These are phyloP conservation scores for Corynorhinus townsendii DNA, from an alignment of 2,113 vertebrate species.

Conservation along the genomic window DNA sequence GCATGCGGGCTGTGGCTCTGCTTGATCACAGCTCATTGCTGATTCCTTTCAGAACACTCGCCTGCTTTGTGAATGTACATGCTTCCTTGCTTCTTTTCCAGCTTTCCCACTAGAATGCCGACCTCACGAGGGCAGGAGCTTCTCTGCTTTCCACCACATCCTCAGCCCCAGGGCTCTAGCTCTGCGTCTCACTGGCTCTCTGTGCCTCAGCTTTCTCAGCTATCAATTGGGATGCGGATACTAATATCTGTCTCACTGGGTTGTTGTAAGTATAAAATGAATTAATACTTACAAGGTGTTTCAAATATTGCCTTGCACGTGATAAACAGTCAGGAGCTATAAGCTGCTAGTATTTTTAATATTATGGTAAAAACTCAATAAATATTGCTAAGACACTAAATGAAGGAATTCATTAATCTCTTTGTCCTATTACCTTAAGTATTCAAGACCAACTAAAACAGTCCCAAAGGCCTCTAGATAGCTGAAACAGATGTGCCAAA, in stretches of 20 bases:
- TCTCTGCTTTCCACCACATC: neutral
- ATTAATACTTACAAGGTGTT: neutral
- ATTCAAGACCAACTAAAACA: slow-evolving; percentile 37
- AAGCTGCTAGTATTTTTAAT: neutral
- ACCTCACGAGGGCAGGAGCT: neutral
- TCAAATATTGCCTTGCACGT: neutral
- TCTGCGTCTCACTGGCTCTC: neutral
- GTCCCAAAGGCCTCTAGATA: slow-evolving; percentile 40
- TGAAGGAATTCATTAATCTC: neutral
- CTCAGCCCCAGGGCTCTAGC: neutral
- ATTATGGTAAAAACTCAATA: slow-evolving; percentile 15
- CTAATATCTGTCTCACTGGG: neutral
- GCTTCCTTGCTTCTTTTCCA: neutral
- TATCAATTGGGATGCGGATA: neutral
- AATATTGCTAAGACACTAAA: neutral
- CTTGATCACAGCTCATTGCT: neutral
- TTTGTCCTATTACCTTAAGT: slow-evolving; percentile 47
- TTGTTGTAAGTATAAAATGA: neutral
- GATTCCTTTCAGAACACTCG: neutral
- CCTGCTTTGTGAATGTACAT: neutral
- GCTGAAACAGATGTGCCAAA: slow-evolving; percentile 38
- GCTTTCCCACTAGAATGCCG: neutral
- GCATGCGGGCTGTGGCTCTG: neutral
- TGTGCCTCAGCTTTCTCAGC: neutral
- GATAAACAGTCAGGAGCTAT: neutral